A percentile compares a stretch with the other conserved stretches of the same genome.
Conservation (phyloP, 2,888 invertebrate species). For the Bibio marci region DNA sequence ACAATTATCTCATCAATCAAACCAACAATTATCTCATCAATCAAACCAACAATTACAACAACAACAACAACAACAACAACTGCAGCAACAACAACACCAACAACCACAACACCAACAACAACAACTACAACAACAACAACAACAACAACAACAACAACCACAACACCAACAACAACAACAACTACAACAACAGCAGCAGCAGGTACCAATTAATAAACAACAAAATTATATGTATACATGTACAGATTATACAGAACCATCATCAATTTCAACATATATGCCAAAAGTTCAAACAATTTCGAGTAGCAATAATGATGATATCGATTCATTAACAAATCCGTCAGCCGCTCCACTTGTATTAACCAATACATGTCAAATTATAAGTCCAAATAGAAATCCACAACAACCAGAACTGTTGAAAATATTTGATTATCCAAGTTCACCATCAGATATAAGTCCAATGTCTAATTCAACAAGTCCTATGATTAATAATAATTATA, state of each 20-base stretch:
- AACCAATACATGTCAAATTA: slow-evolving; percentile 21
- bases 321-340: slow-evolving; percentile 23
- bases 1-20: neutral
- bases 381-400: slow-evolving; percentile 13
- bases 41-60: neutral
- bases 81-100: neutral
- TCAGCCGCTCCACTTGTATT: slow-evolving; percentile 23
- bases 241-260: slow-evolving; percentile 33
- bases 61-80: no score
- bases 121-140: neutral
- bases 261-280: slow-evolving; percentile 28
- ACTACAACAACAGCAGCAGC: neutral
- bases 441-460: slow-evolving; percentile 6
- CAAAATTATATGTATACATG: slow-evolving; percentile 25
- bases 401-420: slow-evolving; percentile 10
- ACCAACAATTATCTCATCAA: neutral
- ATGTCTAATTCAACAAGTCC: slow-evolving; percentile 4
- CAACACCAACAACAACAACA: neutral
- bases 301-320: slow-evolving; percentile 8
- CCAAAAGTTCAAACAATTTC: slow-evolving; percentile 20
- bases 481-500: slow-evolving; percentile 10
- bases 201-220: neutral
- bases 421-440: slow-evolving; percentile 12
- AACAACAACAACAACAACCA: neutral
- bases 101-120: neutral